A percentile compares a stretch with the other conserved stretches of the same genome.
These are phyloP conservation scores for Augochlora pura DNA, from an alignment of 1,140 invertebrate species.

Conservation along the genomic window DNA sequence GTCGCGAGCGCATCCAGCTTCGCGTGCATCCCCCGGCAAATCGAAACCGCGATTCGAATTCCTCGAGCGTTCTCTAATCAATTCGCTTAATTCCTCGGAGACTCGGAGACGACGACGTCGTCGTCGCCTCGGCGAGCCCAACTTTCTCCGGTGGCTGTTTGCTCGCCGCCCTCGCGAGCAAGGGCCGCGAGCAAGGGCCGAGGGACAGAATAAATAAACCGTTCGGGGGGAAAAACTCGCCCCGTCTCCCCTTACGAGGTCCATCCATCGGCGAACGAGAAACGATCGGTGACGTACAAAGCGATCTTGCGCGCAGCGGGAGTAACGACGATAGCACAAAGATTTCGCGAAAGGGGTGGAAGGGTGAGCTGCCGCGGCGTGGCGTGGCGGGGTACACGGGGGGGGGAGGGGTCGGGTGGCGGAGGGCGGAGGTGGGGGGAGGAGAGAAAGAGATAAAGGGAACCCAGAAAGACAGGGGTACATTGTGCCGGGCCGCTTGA, in stretches of 20 bases:
- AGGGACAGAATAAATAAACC: background rate
- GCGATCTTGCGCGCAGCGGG: conserved; percentile 41
- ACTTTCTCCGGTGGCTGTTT: no score
- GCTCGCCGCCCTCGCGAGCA: no score
- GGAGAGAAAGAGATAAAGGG: conserved; percentile 69
- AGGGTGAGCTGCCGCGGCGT: background rate
- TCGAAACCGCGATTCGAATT: no score
- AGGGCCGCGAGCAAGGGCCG: background rate
- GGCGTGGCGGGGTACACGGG: conserved; percentile 14
- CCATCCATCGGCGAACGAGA: conserved; percentile 35
- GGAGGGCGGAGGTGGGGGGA: conserved; percentile 1
- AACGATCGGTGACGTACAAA: conserved; percentile 58
- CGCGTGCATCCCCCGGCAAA: no score
- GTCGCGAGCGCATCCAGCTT: background rate
- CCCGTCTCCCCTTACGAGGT: background rate
- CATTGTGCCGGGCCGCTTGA: conserved; percentile 77
- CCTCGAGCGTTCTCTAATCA: no score
- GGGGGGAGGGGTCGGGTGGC: no score
- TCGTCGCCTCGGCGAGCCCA: background rate
- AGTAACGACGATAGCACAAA: conserved; percentile 52
- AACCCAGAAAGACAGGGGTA: conserved; percentile 70
- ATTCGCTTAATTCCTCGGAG: no score
- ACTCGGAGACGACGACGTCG: no score
- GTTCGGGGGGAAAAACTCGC: background rate
- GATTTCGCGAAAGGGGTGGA: conserved; percentile 58